A percentile compares a stretch with the other conserved stretches of the same genome.
These are phyloP conservation scores for Steinernema scapterisci DNA, from an alignment of 2,888 invertebrate species.

Conservation along the genomic window DNA sequence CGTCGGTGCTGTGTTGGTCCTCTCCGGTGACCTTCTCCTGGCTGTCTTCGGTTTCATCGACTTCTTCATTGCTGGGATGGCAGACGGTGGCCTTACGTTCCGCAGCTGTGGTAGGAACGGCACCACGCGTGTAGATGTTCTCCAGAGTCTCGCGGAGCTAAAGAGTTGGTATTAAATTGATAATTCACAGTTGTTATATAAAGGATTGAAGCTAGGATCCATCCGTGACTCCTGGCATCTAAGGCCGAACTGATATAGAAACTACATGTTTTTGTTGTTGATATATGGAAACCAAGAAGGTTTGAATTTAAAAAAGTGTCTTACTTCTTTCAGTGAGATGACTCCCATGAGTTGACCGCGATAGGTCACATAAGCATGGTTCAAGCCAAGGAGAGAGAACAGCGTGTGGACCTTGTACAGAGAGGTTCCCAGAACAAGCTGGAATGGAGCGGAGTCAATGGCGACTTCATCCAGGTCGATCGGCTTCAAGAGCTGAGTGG, in stretches of 20 bases:
- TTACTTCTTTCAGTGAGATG: conserved; percentile 91
- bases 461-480: conserved; percentile 73
- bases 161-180: conserved; percentile 26
- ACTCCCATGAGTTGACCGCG: conserved; percentile 93
- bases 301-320: not conserved
- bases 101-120: conserved; percentile 40
- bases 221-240: not conserved
- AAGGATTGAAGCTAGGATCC: conserved; percentile 23
- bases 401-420: conserved; percentile 79
- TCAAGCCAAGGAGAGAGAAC: conserved; percentile 97
- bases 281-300: too few species aligned
- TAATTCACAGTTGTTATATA: not conserved
- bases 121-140: conserved; percentile 64
- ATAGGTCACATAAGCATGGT: conserved; percentile 95
- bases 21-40: not conserved
- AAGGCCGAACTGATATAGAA: too few species aligned
- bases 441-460: conserved; percentile 82
- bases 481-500: conserved; percentile 78
- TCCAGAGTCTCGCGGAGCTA: conserved; percentile 59
- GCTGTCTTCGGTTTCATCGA: conserved; percentile 6
- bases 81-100: conserved; percentile 10
- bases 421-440: conserved; percentile 63
- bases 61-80: not conserved
- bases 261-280: too few species aligned
- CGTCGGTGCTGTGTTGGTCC: not conserved